Evolutionary conservation across 2,113 vertebrate genomes (phyloP).

Genomic region (Sakesphorus luctuosus): DNA sequence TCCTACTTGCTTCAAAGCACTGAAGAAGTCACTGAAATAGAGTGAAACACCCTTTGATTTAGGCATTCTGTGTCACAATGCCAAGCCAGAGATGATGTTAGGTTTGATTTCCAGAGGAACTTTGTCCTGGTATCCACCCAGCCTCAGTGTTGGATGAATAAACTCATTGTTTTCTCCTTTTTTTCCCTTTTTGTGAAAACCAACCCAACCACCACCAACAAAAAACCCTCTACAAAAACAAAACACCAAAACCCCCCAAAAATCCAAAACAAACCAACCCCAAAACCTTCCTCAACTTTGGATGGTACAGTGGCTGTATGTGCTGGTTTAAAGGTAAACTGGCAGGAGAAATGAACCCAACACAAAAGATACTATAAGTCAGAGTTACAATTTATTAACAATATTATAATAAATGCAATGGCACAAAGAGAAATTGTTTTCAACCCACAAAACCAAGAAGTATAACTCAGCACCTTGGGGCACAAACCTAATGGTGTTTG

Average conservation of each 20-base stretch:
- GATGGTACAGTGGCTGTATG: background rate
- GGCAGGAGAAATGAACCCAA: too few species aligned
- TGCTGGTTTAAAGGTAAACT: too few species aligned
- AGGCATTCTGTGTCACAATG: background rate
- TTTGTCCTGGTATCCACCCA: background rate
- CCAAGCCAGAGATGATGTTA: slow-evolving; percentile 7
- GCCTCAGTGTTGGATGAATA: background rate
- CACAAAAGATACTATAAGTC: too few species aligned
- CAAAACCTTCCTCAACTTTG: background rate
- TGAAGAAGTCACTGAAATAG: background rate
- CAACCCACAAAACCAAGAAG: too few species aligned
- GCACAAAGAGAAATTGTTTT: too few species aligned
- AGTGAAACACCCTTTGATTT: background rate
- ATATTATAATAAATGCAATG: too few species aligned
- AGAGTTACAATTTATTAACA: too few species aligned
- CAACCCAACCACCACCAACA: background rate
- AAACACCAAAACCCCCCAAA: background rate
- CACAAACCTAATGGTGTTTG: too few species aligned
- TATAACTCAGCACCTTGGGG: too few species aligned
- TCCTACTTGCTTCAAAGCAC: background rate
- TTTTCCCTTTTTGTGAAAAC: background rate
- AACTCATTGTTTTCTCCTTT: background rate
- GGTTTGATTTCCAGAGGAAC: background rate
- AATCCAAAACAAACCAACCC: background rate
- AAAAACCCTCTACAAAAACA: background rate